Base-by-base conservation (phyloP, 2,797 vertebrate genomes). In the Sebastes itinus region DNA sequence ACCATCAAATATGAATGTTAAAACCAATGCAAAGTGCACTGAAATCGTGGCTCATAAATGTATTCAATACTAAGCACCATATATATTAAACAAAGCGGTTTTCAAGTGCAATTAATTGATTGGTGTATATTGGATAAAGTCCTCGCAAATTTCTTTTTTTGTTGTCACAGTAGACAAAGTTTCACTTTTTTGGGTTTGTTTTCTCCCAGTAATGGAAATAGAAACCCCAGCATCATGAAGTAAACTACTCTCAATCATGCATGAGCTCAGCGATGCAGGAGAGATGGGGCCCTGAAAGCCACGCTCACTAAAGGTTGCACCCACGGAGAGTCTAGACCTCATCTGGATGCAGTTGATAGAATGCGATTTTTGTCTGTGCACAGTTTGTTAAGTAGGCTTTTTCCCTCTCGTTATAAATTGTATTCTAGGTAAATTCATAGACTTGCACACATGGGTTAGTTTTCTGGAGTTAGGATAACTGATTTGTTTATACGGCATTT, bases 291-390 rank as follows among this genome's bases (percentile, higher is more conserved):
- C 46, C 78, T 83, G 70, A 86, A 82, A 88, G 70, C 52, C 63
- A 74, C 67, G 38, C 74, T 80, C 27, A 74, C 63, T 79, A 28
- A 82, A 77, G 65, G 83, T 69, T 90, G 77, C 72, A 25, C 70
- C 61, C 61, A 58, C 61, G 70, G 77, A 89, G 67, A 63, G 49
- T 52, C 49, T 52, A 52, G 60, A 78, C 75, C 68, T 87, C 65
- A 86, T 90, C 89, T 84, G 73, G 72, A 88, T 87, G 42, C 82
- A 84, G 72, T 65, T 87, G 80, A 78, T 68, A 42, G 22, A 77
- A 61, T 66, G 75, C 58, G 66, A 75, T 72, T 78, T 82, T 79
- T 55, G 63, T 81, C 56, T 84, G 74, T 78, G 75, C 55, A 70
- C 72, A 62, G 72, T 80, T 82, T 85, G 69, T 76, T 78, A 87